A percentile compares a stretch with the other conserved stretches of the same genome.
Conservation (phyloP, 2,113 vertebrate genomes). For the Lethenteron reissneri region DNA sequence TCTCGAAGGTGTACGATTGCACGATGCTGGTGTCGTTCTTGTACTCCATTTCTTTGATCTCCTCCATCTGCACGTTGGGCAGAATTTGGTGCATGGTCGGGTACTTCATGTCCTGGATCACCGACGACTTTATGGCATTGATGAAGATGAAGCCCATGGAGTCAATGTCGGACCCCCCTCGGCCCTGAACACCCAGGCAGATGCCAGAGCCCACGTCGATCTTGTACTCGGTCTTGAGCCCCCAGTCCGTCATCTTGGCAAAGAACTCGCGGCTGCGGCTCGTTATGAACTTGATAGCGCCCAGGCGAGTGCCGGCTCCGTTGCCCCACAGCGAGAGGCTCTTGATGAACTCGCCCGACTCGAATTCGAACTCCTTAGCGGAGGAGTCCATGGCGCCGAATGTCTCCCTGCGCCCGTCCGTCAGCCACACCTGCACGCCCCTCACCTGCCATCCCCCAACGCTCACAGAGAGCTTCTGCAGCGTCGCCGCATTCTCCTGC, state of each 20-base stretch:
- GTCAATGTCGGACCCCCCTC: conserved; percentile 9
- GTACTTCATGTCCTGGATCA: conserved; percentile 8
- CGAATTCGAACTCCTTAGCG: conserved; percentile 11
- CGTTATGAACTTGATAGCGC: conserved; percentile 14
- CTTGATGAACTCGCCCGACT: conserved; percentile 12
- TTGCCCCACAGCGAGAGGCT: conserved; percentile 15
- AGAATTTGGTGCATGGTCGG: conserved; percentile 11
- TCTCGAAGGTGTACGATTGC: conserved; percentile 8
- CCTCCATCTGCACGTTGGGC: conserved; percentile 8
- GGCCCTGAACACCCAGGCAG: conserved; percentile 12
- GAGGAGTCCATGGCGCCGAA: conserved; percentile 8
- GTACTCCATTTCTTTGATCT: conserved; percentile 10
- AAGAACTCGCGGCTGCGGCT: conserved; percentile 8
- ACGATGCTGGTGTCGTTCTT: neutral
- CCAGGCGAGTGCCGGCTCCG: conserved; percentile 12
- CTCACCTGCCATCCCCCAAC: conserved; percentile 10
- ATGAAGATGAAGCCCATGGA: conserved; percentile 12
- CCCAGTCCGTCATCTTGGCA: conserved; percentile 12
- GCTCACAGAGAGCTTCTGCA: no score
- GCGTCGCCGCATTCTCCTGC: no score
- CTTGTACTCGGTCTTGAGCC: conserved; percentile 11
- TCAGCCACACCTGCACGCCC: conserved; percentile 10
- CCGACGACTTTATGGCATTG: conserved; percentile 11
- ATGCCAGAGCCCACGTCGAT: conserved; percentile 13
- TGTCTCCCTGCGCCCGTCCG: conserved; percentile 1